Evolutionary conservation across 2,888 invertebrate species (phyloP).

Genomic region (Branchinecta sandiegonensis): DNA sequence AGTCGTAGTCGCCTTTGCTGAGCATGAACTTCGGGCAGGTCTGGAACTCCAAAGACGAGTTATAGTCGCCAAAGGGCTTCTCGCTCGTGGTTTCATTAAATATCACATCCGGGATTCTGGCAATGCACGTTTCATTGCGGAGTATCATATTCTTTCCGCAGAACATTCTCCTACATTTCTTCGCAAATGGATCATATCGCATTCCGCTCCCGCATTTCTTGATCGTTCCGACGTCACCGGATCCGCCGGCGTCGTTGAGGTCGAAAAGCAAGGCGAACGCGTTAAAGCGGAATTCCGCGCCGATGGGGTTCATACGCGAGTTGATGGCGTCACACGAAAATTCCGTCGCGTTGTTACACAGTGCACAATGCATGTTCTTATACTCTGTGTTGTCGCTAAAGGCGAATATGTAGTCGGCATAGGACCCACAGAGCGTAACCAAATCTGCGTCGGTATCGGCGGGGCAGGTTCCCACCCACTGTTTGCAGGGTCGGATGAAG

Average conservation of each 20-base stretch:
- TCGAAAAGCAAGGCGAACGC: constrained; percentile 38
- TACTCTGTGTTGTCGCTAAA: constrained; percentile 30
- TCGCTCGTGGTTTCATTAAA: constrained; percentile 19
- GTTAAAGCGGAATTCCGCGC: background rate
- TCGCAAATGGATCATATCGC: constrained; percentile 38
- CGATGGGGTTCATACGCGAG: constrained; percentile 33
- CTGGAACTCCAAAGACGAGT: constrained; percentile 27
- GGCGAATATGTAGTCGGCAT: constrained; percentile 34
- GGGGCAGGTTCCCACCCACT: constrained; percentile 33
- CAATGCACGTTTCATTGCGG: constrained; percentile 31
- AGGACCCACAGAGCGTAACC: constrained; percentile 33
- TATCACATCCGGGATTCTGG: constrained; percentile 26
- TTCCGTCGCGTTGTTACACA: constrained; percentile 36
- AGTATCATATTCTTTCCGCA: constrained; percentile 31
- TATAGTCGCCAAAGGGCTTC: constrained; percentile 19
- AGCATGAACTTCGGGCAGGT: constrained; percentile 34
- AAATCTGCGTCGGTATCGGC: constrained; percentile 34
- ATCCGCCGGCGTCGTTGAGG: constrained; percentile 30
- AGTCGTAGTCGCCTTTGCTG: constrained; percentile 32
- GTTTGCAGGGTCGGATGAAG: constrained; percentile 35
- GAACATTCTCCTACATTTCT: constrained; percentile 35
- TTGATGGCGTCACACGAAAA: constrained; percentile 27
- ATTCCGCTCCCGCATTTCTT: constrained; percentile 29
- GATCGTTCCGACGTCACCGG: constrained; percentile 30
- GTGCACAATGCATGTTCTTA: constrained; percentile 38